Conservation (phyloP, 2,113 vertebrate genomes). For the Plecturocebus donacophilus region DNA sequence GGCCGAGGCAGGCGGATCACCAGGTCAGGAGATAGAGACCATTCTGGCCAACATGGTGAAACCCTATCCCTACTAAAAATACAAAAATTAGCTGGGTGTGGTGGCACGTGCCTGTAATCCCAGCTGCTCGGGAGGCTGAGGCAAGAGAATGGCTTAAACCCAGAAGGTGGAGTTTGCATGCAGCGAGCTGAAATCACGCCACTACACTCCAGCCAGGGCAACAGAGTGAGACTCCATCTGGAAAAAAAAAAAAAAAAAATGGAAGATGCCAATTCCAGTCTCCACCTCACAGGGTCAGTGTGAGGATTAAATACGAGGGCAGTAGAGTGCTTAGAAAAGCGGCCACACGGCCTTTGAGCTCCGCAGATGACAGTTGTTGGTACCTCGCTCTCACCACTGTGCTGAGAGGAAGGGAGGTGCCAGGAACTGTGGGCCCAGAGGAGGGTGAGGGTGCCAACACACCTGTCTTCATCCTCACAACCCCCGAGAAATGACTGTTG, state of each 20-base stretch:
- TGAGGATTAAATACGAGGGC: fast-evolving
- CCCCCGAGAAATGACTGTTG: not conserved
- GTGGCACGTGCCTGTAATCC: no score
- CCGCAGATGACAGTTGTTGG: fast-evolving
- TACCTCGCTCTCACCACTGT: fast-evolving
- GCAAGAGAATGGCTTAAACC: no score
- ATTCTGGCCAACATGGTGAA: no score
- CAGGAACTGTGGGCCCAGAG: not conserved
- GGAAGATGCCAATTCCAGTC: fast-evolving
- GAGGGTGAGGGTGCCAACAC: fast-evolving
- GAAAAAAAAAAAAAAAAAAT: not conserved
- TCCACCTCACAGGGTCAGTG: fast-evolving
- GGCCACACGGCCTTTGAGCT: fast-evolving
- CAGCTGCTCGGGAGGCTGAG: no score
- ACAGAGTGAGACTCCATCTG: no score
- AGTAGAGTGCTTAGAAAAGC: not conserved
- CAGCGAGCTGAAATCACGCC: no score
- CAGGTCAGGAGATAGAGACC: no score
- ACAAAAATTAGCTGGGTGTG: no score
- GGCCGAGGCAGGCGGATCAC: no score
- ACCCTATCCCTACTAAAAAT: no score
- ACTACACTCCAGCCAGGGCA: no score
- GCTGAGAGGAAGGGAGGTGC: fast-evolving
- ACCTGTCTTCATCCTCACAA: not conserved
- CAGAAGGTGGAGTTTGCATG: no score